phyloP scores from a whole-genome alignment of 2,113 vertebrate genomes.

The Ctenodactylus gundi region DNA sequence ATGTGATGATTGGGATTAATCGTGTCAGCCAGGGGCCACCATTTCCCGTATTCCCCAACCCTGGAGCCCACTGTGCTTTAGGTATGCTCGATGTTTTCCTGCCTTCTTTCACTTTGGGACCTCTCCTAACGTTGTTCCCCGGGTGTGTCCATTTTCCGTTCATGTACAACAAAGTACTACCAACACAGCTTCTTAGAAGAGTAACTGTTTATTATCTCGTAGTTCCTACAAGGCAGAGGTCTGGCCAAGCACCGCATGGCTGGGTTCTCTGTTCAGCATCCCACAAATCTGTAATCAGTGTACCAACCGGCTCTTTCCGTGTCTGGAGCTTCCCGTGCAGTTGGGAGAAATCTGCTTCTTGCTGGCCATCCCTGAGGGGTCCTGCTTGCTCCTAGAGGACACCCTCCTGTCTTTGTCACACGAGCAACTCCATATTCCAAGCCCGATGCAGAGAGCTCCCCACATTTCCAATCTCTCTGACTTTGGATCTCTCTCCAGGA shows the following conservation, averaged over 20 bases:
- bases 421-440: not conserved
- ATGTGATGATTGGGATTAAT: too few species aligned
- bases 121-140: not conserved
- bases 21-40: not conserved
- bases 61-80: not conserved
- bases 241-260: accelerated
- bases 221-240: not conserved
- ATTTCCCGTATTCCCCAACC: not conserved
- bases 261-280: not conserved
- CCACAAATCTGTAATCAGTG: not conserved
- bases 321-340: too few species aligned
- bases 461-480: not conserved
- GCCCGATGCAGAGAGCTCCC: not conserved
- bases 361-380: not conserved
- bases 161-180: not conserved
- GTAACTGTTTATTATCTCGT: not conserved
- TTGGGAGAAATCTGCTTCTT: not conserved
- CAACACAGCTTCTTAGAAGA: not conserved
- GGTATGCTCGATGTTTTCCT: not conserved
- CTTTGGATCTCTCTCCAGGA: not conserved
- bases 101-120: not conserved
- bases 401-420: not conserved
- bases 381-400: accelerated
- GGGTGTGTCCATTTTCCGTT: not conserved
- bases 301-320: not conserved